These are phyloP conservation scores for Chanos chanos DNA, from an alignment of 2,797 vertebrate genomes.

Conservation along the genomic window DNA sequence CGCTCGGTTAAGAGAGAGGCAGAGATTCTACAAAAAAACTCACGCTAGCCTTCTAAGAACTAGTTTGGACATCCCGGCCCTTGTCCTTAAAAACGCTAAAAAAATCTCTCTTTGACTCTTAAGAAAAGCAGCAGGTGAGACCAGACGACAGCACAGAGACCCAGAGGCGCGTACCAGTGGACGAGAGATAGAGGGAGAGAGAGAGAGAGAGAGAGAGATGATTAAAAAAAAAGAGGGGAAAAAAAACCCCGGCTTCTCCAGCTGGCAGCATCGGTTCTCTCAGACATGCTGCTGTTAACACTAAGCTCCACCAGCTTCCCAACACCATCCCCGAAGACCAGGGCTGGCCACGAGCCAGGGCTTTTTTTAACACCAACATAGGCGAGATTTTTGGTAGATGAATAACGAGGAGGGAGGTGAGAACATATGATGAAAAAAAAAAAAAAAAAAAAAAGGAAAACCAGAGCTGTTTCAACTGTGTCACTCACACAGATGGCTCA, in stretches of 20 bases:
- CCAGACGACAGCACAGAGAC: too few species aligned
- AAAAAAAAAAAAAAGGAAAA: background rate
- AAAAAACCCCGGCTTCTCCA: slow-evolving; percentile 28
- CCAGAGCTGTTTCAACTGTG: slow-evolving; percentile 17
- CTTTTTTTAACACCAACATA: slow-evolving; percentile 64
- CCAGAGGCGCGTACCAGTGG: too few species aligned
- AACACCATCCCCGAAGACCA: slow-evolving; percentile 66
- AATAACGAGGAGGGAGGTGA: slow-evolving; percentile 68
- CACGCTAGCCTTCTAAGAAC: too few species aligned
- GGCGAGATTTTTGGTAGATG: slow-evolving; percentile 77
- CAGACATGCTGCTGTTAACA: slow-evolving; percentile 40
- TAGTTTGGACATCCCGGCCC: too few species aligned
- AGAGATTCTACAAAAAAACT: too few species aligned
- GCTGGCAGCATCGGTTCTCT: slow-evolving; percentile 23
- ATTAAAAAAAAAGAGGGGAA: slow-evolving; percentile 10
- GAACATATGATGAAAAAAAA: slow-evolving; percentile 1
- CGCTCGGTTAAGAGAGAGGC: too few species aligned
- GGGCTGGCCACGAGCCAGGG: slow-evolving; percentile 76
- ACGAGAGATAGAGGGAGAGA: background rate
- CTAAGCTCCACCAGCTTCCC: slow-evolving; percentile 53
- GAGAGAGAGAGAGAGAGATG: background rate
- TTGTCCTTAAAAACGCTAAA: too few species aligned
- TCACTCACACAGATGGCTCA: too few species aligned
- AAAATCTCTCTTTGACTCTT: too few species aligned
- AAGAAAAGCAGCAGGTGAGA: too few species aligned